phyloP scores from a whole-genome alignment of 2,797 vertebrate species.

The Silurus aristotelis region DNA sequence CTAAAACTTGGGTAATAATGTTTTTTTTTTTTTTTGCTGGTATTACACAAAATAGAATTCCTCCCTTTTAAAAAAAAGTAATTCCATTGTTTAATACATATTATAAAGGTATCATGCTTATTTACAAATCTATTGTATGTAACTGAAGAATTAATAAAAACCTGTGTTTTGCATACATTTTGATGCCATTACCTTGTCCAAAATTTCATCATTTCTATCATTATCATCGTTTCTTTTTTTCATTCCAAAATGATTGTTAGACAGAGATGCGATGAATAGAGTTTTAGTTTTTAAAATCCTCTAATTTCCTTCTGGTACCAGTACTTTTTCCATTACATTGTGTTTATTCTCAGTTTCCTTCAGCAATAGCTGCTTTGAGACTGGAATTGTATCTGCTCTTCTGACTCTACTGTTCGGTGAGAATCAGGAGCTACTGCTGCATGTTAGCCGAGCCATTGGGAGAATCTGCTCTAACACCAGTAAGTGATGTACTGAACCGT shows the following conservation, averaged over 20 bases:
- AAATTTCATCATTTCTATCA: background rate
- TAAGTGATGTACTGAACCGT: slow-evolving; percentile 64
- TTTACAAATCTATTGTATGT: background rate
- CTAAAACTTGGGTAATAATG: background rate
- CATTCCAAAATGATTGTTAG: background rate
- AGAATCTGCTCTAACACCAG: slow-evolving; percentile 81
- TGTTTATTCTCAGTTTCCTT: slow-evolving; percentile 73
- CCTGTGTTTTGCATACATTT: background rate
- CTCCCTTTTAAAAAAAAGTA: background rate
- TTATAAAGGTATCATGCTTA: background rate
- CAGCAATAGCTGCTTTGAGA: slow-evolving; percentile 78
- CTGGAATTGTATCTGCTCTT: slow-evolving; percentile 77
- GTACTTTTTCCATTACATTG: background rate
- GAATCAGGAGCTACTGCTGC: slow-evolving; percentile 81
- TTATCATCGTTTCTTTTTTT: background rate
- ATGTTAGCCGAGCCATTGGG: slow-evolving; percentile 76
- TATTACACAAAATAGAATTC: background rate
- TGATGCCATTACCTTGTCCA: background rate
- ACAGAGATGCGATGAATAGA: background rate
- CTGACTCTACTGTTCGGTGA: slow-evolving; percentile 78
- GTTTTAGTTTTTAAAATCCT: background rate
- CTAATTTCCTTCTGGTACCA: background rate
- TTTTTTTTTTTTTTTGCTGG: background rate
- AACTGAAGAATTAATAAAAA: background rate
- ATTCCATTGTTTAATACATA: background rate